phyloP scores from a whole-genome alignment of 2,797 vertebrate species.

The Leontocebus nigricollis region DNA sequence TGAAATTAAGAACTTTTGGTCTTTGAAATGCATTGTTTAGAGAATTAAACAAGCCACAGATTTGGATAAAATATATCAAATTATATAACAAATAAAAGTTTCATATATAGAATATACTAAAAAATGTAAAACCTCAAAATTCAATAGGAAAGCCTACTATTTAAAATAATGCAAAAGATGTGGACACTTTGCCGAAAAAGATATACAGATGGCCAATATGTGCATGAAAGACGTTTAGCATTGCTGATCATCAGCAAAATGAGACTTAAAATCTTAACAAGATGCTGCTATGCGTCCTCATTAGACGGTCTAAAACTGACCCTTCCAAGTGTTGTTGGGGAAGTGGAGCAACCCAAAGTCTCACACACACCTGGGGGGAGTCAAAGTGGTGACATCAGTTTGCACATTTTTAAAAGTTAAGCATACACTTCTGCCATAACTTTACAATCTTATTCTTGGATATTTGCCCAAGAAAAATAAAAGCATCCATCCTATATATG shows the following conservation, averaged over 20 bases:
- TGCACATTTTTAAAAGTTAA: neutral
- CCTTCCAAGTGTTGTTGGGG: neutral
- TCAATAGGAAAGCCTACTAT: neutral
- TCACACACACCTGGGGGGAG: neutral
- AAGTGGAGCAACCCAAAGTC: neutral
- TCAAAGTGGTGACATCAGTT: neutral
- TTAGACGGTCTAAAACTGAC: neutral
- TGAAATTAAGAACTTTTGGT: constrained; percentile 1
- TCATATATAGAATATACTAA: neutral
- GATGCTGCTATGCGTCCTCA: too few relatives aligned
- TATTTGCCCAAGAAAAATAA: neutral
- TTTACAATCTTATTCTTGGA: neutral
- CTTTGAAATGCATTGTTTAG: neutral
- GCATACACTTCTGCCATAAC: neutral
- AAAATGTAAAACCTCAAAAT: neutral
- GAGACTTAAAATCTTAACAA: neutral
- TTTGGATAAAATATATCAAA: neutral
- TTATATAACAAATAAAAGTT: neutral
- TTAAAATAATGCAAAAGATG: neutral
- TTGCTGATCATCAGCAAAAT: neutral
- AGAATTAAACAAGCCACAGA: neutral
- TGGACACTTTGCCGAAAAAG: neutral
- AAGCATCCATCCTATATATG: neutral
- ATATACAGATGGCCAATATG: neutral
- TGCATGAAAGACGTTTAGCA: neutral